These are phyloP conservation scores for Fundulus diaphanus DNA, from an alignment of 2,797 vertebrate genomes.

Conservation along the genomic window DNA sequence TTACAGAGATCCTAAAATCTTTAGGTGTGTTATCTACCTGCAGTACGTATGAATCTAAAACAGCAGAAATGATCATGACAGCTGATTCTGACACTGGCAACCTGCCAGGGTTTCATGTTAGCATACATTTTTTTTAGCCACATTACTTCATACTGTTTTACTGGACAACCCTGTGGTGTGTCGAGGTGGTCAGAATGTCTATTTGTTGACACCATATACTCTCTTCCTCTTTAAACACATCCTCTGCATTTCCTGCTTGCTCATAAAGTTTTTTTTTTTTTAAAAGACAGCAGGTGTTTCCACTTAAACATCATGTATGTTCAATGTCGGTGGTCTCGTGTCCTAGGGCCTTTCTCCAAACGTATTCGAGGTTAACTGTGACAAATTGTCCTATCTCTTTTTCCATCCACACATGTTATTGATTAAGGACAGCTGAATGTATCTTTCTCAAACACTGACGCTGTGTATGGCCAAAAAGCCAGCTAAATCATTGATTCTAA, in stretches of 20 bases:
- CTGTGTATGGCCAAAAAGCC: conserved; percentile 10
- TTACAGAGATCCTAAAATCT: conserved; percentile 31
- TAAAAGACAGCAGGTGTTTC: conserved; percentile 60
- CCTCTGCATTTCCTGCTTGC: conserved; percentile 5
- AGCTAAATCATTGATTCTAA: conserved; percentile 25
- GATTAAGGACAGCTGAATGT: neutral
- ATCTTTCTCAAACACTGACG: neutral
- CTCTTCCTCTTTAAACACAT: conserved; percentile 27
- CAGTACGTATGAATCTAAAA: conserved; percentile 8
- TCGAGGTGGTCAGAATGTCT: conserved; percentile 14
- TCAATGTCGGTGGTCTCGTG: conserved; percentile 41
- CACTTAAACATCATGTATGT: conserved; percentile 34
- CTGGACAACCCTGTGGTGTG: conserved; percentile 28
- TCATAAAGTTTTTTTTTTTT: conserved; percentile 25
- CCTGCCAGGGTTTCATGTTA: conserved; percentile 1
- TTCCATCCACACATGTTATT: neutral
- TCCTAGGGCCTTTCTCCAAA: neutral
- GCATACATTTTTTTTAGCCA: too few species aligned
- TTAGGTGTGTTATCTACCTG: conserved; percentile 22
- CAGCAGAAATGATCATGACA: neutral
- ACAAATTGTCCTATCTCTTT: conserved; percentile 2
- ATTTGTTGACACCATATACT: conserved; percentile 45
- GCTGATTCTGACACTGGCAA: neutral
- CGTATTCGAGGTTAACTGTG: conserved; percentile 18
- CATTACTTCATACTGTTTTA: conserved; percentile 31